Base-by-base conservation (phyloP, 2,797 vertebrate species). In the Sebastes diaconus region DNA sequence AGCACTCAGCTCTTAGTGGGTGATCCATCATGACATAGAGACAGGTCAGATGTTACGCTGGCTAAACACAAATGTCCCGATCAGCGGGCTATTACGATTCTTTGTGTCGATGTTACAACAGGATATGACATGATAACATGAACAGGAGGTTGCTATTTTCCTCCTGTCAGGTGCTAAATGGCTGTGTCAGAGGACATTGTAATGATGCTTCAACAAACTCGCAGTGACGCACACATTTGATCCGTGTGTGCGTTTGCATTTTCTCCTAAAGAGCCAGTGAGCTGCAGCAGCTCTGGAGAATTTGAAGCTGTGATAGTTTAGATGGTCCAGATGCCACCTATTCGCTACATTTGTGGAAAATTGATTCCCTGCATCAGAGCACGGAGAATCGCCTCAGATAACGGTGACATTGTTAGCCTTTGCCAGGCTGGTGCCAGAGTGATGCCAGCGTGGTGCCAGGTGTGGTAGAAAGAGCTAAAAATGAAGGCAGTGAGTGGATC, bases 1-100 rank as follows among this genome's bases (percentile, higher is more conserved):
- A 68, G 80, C 86, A 79, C 72, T 91, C 79, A 66, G 70, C 79
- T 85, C 84, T 81, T 84, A 75, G 88, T 79, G 89, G 90, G 93
- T 91, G 92, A 95, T 95, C 94, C 92, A 95, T 95, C 95, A 95
- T 83, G 87, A 87, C 90, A 85, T 68, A n/a, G 75, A 92, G 90
- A 93, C 92, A 90, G 89, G 94, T 94, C 91, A 93, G 91, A 90
- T 90, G 93, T 90, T 94, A 88, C 87, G 16, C 87, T 84, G 85
- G 87, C 88, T 91, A 76, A 90, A 88, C 91, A 89, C 87, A 89
- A 86, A 92, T 84, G 87, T 88, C 84, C 86, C 63, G 73, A 91
- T 93, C 87, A 84, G 75, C 39, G 16, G 68, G 72, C 85, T 85
- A 68, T 86, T 87, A 69, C 69, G 46, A 69, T 79, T 79, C 80